Base-by-base conservation (phyloP, 2,888 invertebrate genomes). In the Mythimna impura region DNA sequence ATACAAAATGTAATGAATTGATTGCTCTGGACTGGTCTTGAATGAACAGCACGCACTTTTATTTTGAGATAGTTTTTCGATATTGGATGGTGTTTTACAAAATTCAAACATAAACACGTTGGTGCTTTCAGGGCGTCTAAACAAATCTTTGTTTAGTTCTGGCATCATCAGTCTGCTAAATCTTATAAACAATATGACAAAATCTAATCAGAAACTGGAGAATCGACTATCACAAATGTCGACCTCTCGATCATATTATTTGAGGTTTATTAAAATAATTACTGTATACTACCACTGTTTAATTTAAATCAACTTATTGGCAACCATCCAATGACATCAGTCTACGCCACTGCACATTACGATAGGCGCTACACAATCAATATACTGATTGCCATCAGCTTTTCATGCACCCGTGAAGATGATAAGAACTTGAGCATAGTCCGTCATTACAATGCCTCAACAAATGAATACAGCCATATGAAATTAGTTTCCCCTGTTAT, bases 281-380 rank as follows among this genome's bases (percentile, higher is more conserved):
- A 25, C 22, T 47, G 17, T 47, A 12, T 43, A 58, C 14, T 34
- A 17, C 57, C 22, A 67, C 10, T 55, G 30, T 12, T 57, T 72
- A 52, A 74, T 68, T 68, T 52, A 55, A 70, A 71, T 83, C 89
- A 69, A 75, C 75, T 72, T 75, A 78, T 83, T 87, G 85, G 86
- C 86, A 78, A 63, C 72, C 70, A 75, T 84, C 82, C 84, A 84
- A 81, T 74, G 74, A 75, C 71, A 82, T 75, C 71, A 73, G 66
- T 62, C 58, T 74, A 66, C 73, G 66, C 70, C 78, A 79, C 63
- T 80, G 77, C 78, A 81, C 73, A 79, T 66, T 70, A 76, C 58
- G 75, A 69, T 69, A 77, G 52, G 67, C 71, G 63, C 62, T 67
- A 71, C 80, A 87, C 88, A 88, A 89, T 87, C 66, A 82, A 77